Evolutionary conservation across 1,140 invertebrate species (phyloP).

Genomic region (Drosophila baimaii): DNA sequence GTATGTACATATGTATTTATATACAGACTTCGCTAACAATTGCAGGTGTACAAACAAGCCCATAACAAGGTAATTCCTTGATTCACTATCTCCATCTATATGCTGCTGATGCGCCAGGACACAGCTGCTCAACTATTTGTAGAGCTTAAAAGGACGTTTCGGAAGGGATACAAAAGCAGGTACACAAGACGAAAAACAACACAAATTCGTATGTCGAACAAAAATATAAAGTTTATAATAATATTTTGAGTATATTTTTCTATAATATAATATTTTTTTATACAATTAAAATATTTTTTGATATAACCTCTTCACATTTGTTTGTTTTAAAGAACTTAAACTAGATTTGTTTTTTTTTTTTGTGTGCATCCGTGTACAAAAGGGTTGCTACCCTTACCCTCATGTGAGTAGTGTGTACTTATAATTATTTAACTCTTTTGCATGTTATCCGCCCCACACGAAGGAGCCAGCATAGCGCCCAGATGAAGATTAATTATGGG

Average conservation of each 20-base stretch:
- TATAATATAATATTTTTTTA: no score
- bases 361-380: neutral
- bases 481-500: constrained; percentile 78
- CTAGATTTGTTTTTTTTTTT: no score
- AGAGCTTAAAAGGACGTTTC: constrained; percentile 67
- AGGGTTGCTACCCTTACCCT: constrained; percentile 6
- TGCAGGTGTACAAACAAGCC: constrained; percentile 32
- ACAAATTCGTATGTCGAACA: no score
- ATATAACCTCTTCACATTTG: no score
- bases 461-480: constrained; percentile 35
- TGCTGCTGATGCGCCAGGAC: constrained; percentile 39
- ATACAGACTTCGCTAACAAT: constrained; percentile 11
- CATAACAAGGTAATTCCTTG: constrained; percentile 27
- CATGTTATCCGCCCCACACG: constrained; percentile 39
- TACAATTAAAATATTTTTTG: neutral
- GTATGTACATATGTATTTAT: neutral
- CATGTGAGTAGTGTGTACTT: constrained; percentile 58
- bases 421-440: constrained; percentile 80
- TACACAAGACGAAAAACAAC: neutral
- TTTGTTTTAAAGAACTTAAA: no score
- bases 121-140: constrained; percentile 73
- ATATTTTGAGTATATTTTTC: no score
- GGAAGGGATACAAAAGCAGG: constrained; percentile 14
- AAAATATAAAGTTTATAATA: neutral
- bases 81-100: constrained; percentile 29